Conservation (phyloP, 2,797 vertebrate species). For the Eutrigla gurnardus region DNA sequence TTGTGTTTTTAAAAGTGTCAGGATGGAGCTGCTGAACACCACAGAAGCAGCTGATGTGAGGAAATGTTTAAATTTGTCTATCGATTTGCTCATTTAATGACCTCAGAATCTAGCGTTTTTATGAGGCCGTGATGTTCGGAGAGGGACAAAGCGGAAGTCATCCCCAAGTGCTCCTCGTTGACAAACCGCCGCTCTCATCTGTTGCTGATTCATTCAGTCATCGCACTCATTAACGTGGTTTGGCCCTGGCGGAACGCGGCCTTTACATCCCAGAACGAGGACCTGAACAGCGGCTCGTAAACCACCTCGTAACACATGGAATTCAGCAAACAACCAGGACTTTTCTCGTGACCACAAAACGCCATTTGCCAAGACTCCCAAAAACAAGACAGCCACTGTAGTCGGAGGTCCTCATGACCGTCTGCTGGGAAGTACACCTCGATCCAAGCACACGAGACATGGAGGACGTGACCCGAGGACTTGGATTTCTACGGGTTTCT, state of each 20-base stretch:
- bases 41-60: constrained; percentile 2
- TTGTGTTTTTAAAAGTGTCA: constrained; percentile 12
- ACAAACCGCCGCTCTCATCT: constrained; percentile 26
- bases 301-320: constrained; percentile 45
- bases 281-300: constrained; percentile 45
- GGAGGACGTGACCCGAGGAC: constrained; percentile 2
- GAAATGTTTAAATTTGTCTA: not conserved
- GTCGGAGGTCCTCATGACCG: constrained; percentile 25
- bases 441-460: not conserved
- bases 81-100: constrained; percentile 2
- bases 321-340: constrained; percentile 44
- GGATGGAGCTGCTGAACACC: not conserved
- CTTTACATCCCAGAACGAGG: constrained; percentile 11
- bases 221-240: constrained; percentile 21
- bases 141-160: constrained; percentile 9
- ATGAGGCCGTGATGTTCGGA: not conserved
- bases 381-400: constrained; percentile 49
- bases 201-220: constrained; percentile 36
- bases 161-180: constrained; percentile 11
- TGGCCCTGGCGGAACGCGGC: constrained; percentile 13
- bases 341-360: constrained; percentile 22
- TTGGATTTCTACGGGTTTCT: not conserved
- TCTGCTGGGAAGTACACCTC: not conserved
- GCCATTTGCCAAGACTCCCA: constrained; percentile 26
- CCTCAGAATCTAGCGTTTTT: constrained; percentile 3